Base-by-base conservation (phyloP, 2,888 invertebrate genomes). In the Lampropteryx suffumata region DNA sequence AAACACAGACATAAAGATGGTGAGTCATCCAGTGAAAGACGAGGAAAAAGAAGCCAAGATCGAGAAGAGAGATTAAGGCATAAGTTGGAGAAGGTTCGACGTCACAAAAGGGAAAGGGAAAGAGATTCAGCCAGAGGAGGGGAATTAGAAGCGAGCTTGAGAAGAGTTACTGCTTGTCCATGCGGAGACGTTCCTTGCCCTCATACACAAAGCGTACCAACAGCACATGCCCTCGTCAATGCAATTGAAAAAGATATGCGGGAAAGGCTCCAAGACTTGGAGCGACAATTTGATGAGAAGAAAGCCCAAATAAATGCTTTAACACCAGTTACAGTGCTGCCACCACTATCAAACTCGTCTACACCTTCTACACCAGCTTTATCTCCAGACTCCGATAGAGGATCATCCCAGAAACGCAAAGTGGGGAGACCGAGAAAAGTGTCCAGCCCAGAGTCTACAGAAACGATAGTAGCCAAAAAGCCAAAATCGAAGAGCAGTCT, bases 171-270 rank as follows among this genome's bases (percentile, higher is more conserved):
- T 0, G 79, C 83, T 0, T 89, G 89, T 53, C 67, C 80, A 0
- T 89, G 89, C 54, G 84, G 81, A 4, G 46, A 68, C 1, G 43
- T 62, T 1, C 57, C 73, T 1, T 88, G 88, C 46, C 64, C 76
- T 13, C 87, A 88, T 46, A 69, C 78, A 3, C 65, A 79, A 4
- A 59, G 73, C 1, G 82, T 87, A 64, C 91, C 91, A 7, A 87
- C 91, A n/a, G 87, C 91, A 5, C 86, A 91, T 42, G 92, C 91
- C 28, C 84, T 92, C 28, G 94, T 95, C 75, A 94, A 93, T 71
- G 93, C 94, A 1, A 93, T 95, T 82, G 96, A 97, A 76, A 89
- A 95, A 66, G 95, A 96, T 66, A 96, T 97, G 95, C 91, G 96
- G 30, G 93, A 94, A 81, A 92, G 94, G 49, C 76, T 97, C 54